A percentile compares a stretch with the other conserved stretches of the same genome.
phyloP scores from a whole-genome alignment of 2,113 vertebrate genomes.

The Hyperoodon ampullatus region DNA sequence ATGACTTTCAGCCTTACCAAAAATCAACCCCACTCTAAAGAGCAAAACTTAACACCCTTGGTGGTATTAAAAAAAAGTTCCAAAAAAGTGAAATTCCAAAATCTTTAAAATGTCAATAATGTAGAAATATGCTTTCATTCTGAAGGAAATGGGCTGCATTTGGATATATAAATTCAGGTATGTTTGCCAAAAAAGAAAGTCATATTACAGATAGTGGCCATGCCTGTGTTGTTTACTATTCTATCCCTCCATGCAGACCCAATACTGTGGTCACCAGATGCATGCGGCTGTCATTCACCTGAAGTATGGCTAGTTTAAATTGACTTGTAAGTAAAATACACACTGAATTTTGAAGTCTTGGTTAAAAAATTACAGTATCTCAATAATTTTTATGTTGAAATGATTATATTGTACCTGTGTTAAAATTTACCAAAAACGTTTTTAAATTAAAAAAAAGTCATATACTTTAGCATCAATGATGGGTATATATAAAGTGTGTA shows the following conservation, averaged over 20 bases:
- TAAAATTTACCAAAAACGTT: background rate
- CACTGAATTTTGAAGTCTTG: background rate
- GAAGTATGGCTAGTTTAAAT: background rate
- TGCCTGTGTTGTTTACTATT: background rate
- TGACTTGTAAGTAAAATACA: background rate
- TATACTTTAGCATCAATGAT: background rate
- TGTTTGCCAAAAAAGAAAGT: background rate
- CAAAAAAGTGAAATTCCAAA: background rate
- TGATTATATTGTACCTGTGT: background rate
- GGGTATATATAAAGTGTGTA: background rate
- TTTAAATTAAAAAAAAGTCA: background rate
- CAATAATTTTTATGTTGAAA: background rate
- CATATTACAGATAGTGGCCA: background rate
- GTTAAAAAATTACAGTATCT: background rate
- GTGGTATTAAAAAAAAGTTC: background rate
- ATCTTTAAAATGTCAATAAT: background rate
- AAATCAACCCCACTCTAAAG: background rate
- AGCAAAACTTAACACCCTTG: background rate
- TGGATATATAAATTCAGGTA: background rate
- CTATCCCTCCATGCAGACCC: background rate
- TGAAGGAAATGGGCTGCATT: background rate
- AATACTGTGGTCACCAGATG: background rate
- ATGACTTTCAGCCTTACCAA: background rate
- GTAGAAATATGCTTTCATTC: conserved; percentile 13
- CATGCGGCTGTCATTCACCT: background rate